Evolutionary conservation across 2,888 invertebrate genomes (phyloP).

Genomic region (Drosophila pseudotakahashii): DNA sequence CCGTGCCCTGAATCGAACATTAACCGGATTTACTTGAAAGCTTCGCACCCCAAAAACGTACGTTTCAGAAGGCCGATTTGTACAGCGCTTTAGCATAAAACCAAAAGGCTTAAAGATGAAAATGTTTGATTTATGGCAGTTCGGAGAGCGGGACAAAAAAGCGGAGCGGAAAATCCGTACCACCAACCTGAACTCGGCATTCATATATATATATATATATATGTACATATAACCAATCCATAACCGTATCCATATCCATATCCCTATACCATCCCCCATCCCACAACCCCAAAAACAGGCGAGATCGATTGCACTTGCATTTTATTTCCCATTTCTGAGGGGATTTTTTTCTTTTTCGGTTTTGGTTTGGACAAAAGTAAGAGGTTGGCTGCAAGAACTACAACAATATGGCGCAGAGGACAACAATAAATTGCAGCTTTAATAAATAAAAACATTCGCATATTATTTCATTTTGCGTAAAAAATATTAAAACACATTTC

Average conservation of each 20-base stretch:
- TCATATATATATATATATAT: neutral
- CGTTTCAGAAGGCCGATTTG: constrained; percentile 9
- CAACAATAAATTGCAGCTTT: constrained; percentile 43
- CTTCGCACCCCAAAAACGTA: constrained; percentile 11
- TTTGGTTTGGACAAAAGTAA: neutral
- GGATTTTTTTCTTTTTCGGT: neutral
- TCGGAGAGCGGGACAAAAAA: constrained; percentile 8
- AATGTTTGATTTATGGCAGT: constrained; percentile 33
- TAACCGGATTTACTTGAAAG: constrained; percentile 28
- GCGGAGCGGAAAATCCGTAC: neutral
- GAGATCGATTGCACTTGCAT: constrained; percentile 39
- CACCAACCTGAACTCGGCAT: neutral
- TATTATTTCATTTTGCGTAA: constrained; percentile 38
- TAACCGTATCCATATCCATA: neutral
- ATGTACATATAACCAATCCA: constrained; percentile 1
- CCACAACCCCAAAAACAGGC: neutral
- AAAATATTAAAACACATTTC: constrained; percentile 21
- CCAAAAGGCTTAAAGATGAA: constrained; percentile 26
- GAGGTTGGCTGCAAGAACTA: constrained; percentile 7
- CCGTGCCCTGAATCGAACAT: constrained; percentile 16
- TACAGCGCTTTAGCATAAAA: constrained; percentile 19
- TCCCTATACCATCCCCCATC: neutral
- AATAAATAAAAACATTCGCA: constrained; percentile 45
- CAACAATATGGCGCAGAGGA: constrained; percentile 17
- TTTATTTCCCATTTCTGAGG: constrained; percentile 20